phyloP scores from a whole-genome alignment of 2,113 vertebrate genomes.

The Corythaeola cristata region DNA sequence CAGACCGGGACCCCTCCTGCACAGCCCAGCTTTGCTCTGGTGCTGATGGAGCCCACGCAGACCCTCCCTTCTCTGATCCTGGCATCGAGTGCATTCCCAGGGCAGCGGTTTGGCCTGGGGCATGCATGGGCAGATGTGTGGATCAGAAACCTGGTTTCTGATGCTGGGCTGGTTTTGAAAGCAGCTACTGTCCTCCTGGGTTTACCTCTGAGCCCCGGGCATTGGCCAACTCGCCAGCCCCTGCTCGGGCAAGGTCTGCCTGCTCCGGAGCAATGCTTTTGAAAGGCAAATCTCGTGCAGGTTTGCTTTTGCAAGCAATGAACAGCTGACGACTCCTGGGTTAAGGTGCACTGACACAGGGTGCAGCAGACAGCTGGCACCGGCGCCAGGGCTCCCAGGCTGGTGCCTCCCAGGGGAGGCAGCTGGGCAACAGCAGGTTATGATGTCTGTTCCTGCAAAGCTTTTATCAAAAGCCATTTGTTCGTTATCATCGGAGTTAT shows the following conservation, averaged over 20 bases:
- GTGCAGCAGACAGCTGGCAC: neutral
- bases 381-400: fast-evolving
- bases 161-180: neutral
- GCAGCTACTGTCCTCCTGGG: neutral
- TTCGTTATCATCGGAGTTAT: fast-evolving
- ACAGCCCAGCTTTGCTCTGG: neutral
- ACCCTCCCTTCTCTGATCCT: neutral
- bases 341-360: neutral
- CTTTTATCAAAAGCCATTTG: neutral
- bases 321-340: fast-evolving
- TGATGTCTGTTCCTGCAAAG: neutral
- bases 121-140: neutral
- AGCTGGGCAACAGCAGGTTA: neutral
- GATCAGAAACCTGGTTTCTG: neutral
- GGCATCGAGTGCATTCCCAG: neutral
- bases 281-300: neutral
- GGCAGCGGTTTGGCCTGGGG: neutral
- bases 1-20: neutral
- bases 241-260: neutral
- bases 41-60: neutral
- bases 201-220: neutral
- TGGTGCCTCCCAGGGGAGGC: neutral
- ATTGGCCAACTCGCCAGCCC: neutral
- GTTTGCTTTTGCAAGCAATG: neutral
- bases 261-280: neutral